These are phyloP conservation scores for Tinea semifulvella DNA, from an alignment of 2,888 invertebrate species.

Conservation along the genomic window DNA sequence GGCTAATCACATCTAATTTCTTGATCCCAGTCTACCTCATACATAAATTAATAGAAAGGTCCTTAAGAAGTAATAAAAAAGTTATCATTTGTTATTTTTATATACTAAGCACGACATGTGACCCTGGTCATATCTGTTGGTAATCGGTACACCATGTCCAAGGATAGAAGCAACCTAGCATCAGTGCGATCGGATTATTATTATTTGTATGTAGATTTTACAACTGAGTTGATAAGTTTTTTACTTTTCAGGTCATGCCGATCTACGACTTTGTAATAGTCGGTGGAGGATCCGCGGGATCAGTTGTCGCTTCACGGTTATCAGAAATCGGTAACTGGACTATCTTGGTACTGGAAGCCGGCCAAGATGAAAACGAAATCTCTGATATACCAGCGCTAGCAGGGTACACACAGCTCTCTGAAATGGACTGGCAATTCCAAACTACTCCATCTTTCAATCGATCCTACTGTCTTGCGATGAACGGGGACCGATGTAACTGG, in stretches of 20 bases:
- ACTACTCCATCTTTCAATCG: slow-evolving; percentile 81
- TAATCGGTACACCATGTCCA: too few species aligned
- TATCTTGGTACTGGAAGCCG: slow-evolving; percentile 85
- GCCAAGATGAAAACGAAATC: slow-evolving; percentile 88
- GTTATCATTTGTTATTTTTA: too few species aligned
- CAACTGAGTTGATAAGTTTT: too few species aligned
- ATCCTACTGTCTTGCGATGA: slow-evolving; percentile 88
- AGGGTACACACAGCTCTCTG: slow-evolving; percentile 84
- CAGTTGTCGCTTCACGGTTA: slow-evolving; percentile 85
- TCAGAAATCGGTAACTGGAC: slow-evolving; percentile 85
- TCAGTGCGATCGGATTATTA: too few species aligned
- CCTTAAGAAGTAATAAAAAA: too few species aligned
- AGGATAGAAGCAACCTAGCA: too few species aligned
- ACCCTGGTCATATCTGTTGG: too few species aligned
- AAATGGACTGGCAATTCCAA: slow-evolving; percentile 93
- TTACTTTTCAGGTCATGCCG: slow-evolving; percentile 69
- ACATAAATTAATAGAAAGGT: too few species aligned
- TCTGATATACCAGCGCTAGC: slow-evolving; percentile 88
- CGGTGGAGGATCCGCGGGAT: slow-evolving; percentile 90
- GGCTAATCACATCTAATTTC: too few species aligned
- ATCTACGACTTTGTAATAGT: slow-evolving; percentile 89
- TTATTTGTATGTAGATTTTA: too few species aligned
- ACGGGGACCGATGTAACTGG: slow-evolving; percentile 89
- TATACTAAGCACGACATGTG: too few species aligned
- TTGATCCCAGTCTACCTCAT: too few species aligned